Base-by-base conservation (phyloP, 2,797 vertebrate genomes). In the Acanthurus lineatus region DNA sequence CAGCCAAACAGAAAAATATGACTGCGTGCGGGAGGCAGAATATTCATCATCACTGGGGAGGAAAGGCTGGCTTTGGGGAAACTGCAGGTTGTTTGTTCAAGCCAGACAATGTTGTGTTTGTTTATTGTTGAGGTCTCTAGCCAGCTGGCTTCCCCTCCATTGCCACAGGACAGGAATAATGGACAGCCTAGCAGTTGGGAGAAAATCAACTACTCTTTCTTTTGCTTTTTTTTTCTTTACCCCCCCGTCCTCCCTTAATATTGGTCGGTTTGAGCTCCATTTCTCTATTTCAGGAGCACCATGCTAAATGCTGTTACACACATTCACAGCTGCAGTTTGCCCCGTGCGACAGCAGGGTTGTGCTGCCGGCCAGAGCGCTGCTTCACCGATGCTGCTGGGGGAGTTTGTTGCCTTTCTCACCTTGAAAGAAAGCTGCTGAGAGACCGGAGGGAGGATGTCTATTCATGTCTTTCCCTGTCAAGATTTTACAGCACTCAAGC, bases 31-130 rank as follows among this genome's bases (percentile, higher is more conserved):
- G 69, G 66, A 86, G 81, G 83, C 77, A 25, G 85, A 91, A 86
- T 89, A 90, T 91, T 90, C 88, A 89, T 92, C 86, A 89, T 86
- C 52, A 10, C 81, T 77, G 61, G 77, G 89, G 89, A 87, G 84
- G 84, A 62, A 76, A 75, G 81, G 85, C 60, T 88, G 85, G 90
- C 85, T 88, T 77, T 73, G 78, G 84, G 84, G 79, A 83, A 90
- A 86, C 84, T 80, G 82, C 82, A 83, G 89, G 82, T 91, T 91
- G 88, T 88, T 87, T 89, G 83, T 82, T 86, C 42, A 72, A 86
- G 85, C 81, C 87, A 90, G 88, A 90, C 88, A 89, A 76, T 79
- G 84, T 88, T 89, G 81, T 86, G 88, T 94, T 92, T 92, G 88
- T 92, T 92, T 88, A 92, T 93, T 93, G 89, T 92, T 76, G 83